Evolutionary conservation across 2,113 vertebrate genomes (phyloP), one percentile per base, ranked within the genome.

Genomic region (Nesospiza acunhae): DNA sequence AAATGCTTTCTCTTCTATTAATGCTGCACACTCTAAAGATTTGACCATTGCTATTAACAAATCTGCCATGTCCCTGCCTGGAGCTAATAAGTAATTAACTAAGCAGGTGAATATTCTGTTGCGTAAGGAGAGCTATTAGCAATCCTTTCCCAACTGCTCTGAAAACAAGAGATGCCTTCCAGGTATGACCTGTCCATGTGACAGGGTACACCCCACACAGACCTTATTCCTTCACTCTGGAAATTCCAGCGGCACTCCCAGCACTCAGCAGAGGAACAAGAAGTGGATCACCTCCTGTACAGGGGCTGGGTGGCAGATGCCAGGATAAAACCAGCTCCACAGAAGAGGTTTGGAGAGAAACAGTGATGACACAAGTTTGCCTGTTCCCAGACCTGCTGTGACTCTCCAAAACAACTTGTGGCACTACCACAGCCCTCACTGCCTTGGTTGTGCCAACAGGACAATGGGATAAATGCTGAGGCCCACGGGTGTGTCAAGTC

Each of bases 11-110:
- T 97, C 93, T 89, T 95, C 88, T 93, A 97, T 84, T 96, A 96
- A 95, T 76, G 95, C 89, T 92, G 89, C 87, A 97, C 88, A 83
- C 69, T 84, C 58, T 96, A 97, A 98, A 91, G 95, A 93, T 90
- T 19, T 94, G 94, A 80, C 91, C 94, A 97, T 97, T 95, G 94
- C 84, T 94, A 97, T 94, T 95, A 98, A 93, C 95, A 87, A 95
- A 93, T 92, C 96, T 96, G 96, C 72, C 56, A 75, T 56, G 97
- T 95, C 95, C 94, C 97, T 94, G 97, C 97, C 98, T 89, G 93
- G 19, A 98, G 97, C 97, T 97, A 97, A 42, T 44, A 94, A 94
- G 96, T 96, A 98, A 98, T 97, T 95, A 98, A 97, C 96, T 89
- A 97, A 95, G 87, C 41, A 33, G 90, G 50, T 97, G 92, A 95